Conservation (phyloP, 2,888 invertebrate species). For the Nomada ruficornis region DNA sequence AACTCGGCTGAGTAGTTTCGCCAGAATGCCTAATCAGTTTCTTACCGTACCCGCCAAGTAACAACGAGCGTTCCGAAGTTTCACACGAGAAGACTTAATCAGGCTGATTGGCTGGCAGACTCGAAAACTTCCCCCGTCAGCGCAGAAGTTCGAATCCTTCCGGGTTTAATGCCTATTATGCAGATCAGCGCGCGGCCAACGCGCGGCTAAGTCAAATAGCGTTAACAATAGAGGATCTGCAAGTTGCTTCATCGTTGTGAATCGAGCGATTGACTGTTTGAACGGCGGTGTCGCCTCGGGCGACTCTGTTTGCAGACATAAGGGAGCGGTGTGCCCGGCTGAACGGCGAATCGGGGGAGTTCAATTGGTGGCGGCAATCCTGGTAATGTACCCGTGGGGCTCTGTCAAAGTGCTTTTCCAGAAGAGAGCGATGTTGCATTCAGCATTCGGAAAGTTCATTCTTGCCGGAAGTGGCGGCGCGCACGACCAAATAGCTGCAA, state of each 20-base stretch:
- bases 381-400: slow-evolving; percentile 84
- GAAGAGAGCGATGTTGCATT: slow-evolving; percentile 72
- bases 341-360: slow-evolving; percentile 73
- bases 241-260: slow-evolving; percentile 75
- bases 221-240: slow-evolving; percentile 79
- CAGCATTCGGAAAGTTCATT: slow-evolving; percentile 77
- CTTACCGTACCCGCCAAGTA: slow-evolving; percentile 14
- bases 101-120: slow-evolving; percentile 25
- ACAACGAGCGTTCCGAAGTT: slow-evolving; percentile 18
- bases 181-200: slow-evolving; percentile 71
- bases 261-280: slow-evolving; percentile 81
- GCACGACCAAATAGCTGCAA: slow-evolving; percentile 32
- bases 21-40: slow-evolving; percentile 31
- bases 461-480: slow-evolving; percentile 64
- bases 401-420: slow-evolving; percentile 80
- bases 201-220: slow-evolving; percentile 77
- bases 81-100: slow-evolving; percentile 48
- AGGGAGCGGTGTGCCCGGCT: slow-evolving; percentile 59
- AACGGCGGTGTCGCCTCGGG: slow-evolving; percentile 79
- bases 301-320: slow-evolving; percentile 80
- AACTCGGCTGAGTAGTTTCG: background rate
- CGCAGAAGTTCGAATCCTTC: slow-evolving; percentile 59
- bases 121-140: slow-evolving; percentile 50
- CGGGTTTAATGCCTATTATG: slow-evolving; percentile 69
- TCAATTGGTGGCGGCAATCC: slow-evolving; percentile 82